phyloP scores from a whole-genome alignment of 2,113 vertebrate genomes.

The Amphiprion ocellaris region DNA sequence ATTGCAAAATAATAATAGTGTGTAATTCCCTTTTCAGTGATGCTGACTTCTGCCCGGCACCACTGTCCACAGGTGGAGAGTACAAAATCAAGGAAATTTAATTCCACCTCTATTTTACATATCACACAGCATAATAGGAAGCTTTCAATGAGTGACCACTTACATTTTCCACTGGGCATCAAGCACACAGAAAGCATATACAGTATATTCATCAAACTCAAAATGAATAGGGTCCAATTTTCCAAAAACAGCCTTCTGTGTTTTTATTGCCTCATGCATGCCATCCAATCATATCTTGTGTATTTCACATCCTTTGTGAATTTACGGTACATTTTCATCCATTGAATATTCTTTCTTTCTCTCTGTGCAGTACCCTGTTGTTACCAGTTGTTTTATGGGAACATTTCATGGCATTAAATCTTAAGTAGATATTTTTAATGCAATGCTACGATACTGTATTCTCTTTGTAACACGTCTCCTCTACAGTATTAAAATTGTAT shows the following conservation, averaged over 20 bases:
- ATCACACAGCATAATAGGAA: conserved; percentile 9
- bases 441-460: conserved; percentile 18
- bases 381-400: neutral
- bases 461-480: conserved; percentile 33
- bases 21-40: conserved; percentile 50
- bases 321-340: neutral
- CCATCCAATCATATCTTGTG: neutral
- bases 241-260: neutral
- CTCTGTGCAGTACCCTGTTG: neutral
- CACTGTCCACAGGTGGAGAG: conserved; percentile 57
- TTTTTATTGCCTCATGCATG: neutral
- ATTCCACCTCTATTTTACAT: conserved; percentile 21
- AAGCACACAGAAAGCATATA: neutral
- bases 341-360: conserved; percentile 3
- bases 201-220: conserved; percentile 6
- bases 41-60: conserved; percentile 36
- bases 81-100: conserved; percentile 14
- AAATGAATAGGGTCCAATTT: neutral
- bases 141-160: conserved; percentile 17
- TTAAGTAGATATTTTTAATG: conserved; percentile 19
- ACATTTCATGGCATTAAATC: conserved; percentile 12
- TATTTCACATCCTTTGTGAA: neutral
- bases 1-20: conserved; percentile 57
- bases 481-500: conserved; percentile 5
- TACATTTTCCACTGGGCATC: neutral